Base-by-base conservation (phyloP, 2,797 vertebrate genomes). In the Pipistrellus nathusii region DNA sequence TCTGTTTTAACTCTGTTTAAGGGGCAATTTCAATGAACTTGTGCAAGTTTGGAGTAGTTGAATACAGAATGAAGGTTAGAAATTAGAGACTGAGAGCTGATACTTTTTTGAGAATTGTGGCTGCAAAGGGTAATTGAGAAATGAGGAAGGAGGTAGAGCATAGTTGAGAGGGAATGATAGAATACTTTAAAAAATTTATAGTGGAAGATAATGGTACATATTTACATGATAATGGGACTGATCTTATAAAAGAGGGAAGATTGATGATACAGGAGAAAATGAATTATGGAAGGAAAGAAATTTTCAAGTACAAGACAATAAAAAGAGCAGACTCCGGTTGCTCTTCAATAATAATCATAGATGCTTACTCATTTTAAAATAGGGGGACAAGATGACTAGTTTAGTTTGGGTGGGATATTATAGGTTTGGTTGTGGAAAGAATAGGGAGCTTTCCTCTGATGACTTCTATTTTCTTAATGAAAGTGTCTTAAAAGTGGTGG, bases 381-480 rank as follows among this genome's bases (percentile, higher is more conserved):
- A 72, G 35, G 35, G 21, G 46, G 66, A 66, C 68, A 78, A 25
- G 62, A 44, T 77, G 41, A 82, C 51, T 76, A 17, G 6, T 71
- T 95, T 55, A 72, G 23, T 87, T 57, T 17, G 30, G 30, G 13
- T 62, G 53, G 14, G 1, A 7, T 48, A 55, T 84, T 80, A 68
- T 1, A 83, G 17, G 73, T 93, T 91, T 88, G 66, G 21, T 51
- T 85, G 23, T 90, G 30, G 30, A 48, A 76, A 76, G 46, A n/a
- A 20, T 51, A 75, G 46, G 30, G 46, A 75, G 17, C 30, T 51
- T 76, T 75, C 30, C 20, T 20, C 46, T 59, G 53, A 84, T 85
- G 11, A 25, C 30, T 96, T 83, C 82, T 68, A 2, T 82, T 91
- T 94, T 91, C 68, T 85, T 89, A 68, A 44, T 78, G 59, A 71